Percentiles rank a stretch among this genome's conserved stretches.
phyloP scores from a whole-genome alignment of 37 sponge, comb jelly and placozoan species.

The Bolinopsis microptera region DNA sequence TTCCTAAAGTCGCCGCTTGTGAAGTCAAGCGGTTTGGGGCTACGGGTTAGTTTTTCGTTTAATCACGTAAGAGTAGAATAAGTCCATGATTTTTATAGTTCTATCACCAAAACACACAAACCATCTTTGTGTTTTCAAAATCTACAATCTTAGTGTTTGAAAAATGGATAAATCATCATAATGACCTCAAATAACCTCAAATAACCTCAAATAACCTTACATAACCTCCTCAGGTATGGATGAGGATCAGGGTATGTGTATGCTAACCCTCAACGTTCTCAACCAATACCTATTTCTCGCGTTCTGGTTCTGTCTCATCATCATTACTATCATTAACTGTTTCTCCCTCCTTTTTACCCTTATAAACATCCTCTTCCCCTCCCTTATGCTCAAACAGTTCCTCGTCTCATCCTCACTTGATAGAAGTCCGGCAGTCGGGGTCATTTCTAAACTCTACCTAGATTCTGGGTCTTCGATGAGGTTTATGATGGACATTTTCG shows the following conservation, averaged over 20 bases:
- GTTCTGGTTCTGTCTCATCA: conserved; percentile 19
- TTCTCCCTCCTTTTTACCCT: conserved; percentile 30
- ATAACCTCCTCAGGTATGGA: conserved; percentile 13
- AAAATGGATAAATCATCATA: no score
- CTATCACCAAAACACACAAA: no score
- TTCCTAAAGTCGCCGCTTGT: conserved; percentile 45
- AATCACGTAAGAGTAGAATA: no score
- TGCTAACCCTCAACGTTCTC: conserved; percentile 26
- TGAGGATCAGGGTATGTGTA: conserved; percentile 57
- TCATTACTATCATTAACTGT: background rate
- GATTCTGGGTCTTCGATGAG: background rate
- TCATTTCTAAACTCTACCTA: background rate
- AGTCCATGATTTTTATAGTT: no score
- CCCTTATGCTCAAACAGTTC: background rate
- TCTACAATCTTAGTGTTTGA: background rate
- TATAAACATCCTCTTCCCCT: background rate
- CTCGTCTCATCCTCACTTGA: background rate
- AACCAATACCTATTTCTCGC: conserved; percentile 34
- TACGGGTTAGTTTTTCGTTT: background rate
- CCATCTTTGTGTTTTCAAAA: background rate
- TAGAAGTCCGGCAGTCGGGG: background rate
- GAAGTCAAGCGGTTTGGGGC: conserved; percentile 44
- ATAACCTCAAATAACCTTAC: no score
- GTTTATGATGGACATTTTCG: conserved; percentile 9
- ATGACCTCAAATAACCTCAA: no score